Base-by-base conservation (phyloP, 2,797 vertebrate genomes). In the Alcedo quadribrachys region DNA sequence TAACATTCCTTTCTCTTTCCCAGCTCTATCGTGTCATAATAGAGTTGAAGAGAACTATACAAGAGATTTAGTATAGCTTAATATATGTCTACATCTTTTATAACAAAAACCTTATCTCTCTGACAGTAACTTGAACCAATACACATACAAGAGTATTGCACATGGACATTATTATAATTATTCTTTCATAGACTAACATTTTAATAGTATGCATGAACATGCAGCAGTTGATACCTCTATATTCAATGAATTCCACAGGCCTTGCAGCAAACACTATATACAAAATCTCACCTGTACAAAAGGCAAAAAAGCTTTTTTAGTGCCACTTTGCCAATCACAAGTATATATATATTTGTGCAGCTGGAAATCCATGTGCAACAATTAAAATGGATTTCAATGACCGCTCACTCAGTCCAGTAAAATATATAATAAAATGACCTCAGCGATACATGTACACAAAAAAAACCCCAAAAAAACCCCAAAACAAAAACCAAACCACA, bases 121-220 rank as follows among this genome's bases (percentile, higher is more conserved):
- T 96, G 96, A 98, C 94, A 97, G 97, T 97, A 98, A 98, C 96
- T 97, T 97, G 97, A 98, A 98, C 97, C 97, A 98, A 98, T 97
- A 98, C 97, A 96, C 96, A 97, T 97, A 98, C 94, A 97, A 96
- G 97, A 98, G 97, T 98, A 99, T 99, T 99, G 98, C 98, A 99
- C 99, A 98, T 98, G 97, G 97, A 98, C 97, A 96, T 98, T 98
- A 98, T 97, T 97, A 97, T 97, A 98, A 97, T 98, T 98, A 97
- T 97, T 98, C 98, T 98, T 97, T 98, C 97, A 98, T 98, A 97
- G 97, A 98, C 97, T 98, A 98, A 98, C 97, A 96, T 98, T 98
- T 97, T 98, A 98, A 98, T 98, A 98, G 96, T 98, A 98, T 97
- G 98, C 94, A 97, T 98, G 98, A 98, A 98, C 98, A 98, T 98